phyloP scores from a whole-genome alignment of 2,113 vertebrate species.

The Antigone vipio region DNA sequence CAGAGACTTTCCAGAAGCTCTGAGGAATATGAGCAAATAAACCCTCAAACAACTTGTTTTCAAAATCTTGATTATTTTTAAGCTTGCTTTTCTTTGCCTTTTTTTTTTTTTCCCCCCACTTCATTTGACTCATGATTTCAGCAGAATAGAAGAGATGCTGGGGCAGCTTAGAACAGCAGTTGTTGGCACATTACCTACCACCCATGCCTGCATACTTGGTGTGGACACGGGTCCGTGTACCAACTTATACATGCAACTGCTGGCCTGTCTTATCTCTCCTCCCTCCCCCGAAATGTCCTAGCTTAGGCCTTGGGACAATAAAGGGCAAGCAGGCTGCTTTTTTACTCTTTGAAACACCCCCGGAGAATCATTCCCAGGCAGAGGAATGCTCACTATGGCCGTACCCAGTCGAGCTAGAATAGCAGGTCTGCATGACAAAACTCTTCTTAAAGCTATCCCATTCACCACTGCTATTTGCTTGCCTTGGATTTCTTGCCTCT shows the following conservation, averaged over 20 bases:
- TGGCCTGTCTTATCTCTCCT: neutral
- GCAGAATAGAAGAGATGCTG: neutral
- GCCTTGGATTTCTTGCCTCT: conserved; percentile 44
- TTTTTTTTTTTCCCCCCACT: neutral
- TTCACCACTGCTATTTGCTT: conserved; percentile 29
- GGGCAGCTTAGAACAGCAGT: neutral
- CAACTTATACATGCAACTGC: neutral
- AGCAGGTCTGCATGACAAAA: conserved; percentile 64
- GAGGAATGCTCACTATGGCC: conserved; percentile 65
- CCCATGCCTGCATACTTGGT: conserved; percentile 18
- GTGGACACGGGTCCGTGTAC: neutral
- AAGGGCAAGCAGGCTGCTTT: conserved; percentile 52
- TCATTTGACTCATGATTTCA: neutral
- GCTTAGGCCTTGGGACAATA: conserved; percentile 49
- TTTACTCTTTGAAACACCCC: conserved; percentile 65
- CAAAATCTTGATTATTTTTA: neutral
- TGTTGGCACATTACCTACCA: conserved; percentile 31
- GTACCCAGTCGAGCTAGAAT: conserved; percentile 44
- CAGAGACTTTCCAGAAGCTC: neutral
- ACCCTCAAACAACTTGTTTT: neutral
- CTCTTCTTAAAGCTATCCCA: conserved; percentile 45
- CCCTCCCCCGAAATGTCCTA: conserved; percentile 57
- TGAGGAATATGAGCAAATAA: neutral
- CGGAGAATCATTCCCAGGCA: conserved; percentile 51
- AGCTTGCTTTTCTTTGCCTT: neutral